A percentile compares a stretch with the other conserved stretches of the same genome.
These are phyloP conservation scores for Laticauda laticaudata DNA, from an alignment of 2,113 vertebrate species.

Conservation along the genomic window DNA sequence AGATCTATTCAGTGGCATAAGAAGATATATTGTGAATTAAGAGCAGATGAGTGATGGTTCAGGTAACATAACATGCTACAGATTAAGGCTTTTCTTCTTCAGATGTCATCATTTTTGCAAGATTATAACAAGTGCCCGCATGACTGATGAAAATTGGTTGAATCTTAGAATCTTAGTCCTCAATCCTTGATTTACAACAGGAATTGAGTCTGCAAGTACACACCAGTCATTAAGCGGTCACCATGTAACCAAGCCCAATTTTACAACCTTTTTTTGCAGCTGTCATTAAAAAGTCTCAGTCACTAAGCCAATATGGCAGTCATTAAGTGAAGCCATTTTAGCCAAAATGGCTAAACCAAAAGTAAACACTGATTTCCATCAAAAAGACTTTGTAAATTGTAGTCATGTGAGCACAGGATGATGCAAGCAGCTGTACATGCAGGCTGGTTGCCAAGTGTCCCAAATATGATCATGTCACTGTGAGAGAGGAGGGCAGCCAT, in stretches of 20 bases:
- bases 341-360: background rate
- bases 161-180: background rate
- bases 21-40: background rate
- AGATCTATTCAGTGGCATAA: background rate
- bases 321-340: background rate
- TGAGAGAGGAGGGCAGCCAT: background rate
- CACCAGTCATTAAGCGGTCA: background rate
- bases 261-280: background rate
- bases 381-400: background rate
- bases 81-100: background rate
- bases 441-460: background rate
- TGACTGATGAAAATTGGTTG: background rate
- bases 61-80: background rate
- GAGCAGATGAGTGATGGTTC: background rate
- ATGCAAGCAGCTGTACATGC: background rate
- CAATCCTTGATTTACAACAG: background rate
- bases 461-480: background rate
- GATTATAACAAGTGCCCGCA: background rate
- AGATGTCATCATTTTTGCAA: background rate
- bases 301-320: background rate
- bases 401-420: background rate
- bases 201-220: background rate
- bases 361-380: background rate
- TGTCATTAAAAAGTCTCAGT: background rate
- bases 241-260: background rate